Evolutionary conservation across 2,113 vertebrate genomes (phyloP).

Genomic region (Antennarius striatus): DNA sequence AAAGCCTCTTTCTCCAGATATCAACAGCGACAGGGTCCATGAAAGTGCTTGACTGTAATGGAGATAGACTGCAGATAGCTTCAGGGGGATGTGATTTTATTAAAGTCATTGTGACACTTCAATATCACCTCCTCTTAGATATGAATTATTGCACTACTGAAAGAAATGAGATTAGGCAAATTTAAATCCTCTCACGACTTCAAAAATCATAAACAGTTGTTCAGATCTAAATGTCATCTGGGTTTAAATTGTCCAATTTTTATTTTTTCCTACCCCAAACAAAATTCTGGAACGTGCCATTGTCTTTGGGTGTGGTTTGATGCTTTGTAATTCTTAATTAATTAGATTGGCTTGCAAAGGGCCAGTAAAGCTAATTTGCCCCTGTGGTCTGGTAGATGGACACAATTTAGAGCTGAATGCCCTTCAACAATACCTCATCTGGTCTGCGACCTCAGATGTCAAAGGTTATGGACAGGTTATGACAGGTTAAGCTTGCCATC

Average conservation of each 20-base stretch:
- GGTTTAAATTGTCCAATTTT: background rate
- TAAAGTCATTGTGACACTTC: constrained; percentile 72
- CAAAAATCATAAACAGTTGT: constrained; percentile 31
- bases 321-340: constrained; percentile 69
- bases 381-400: constrained; percentile 52
- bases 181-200: constrained; percentile 16
- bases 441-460: constrained; percentile 27
- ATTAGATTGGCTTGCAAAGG: constrained; percentile 43
- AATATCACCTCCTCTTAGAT: constrained; percentile 70
- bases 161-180: constrained; percentile 51
- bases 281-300: constrained; percentile 31
- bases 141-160: constrained; percentile 65
- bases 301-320: constrained; percentile 31
- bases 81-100: constrained; percentile 74
- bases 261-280: constrained; percentile 22
- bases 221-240: constrained; percentile 17
- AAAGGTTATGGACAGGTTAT: constrained; percentile 42
- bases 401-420: constrained; percentile 61
- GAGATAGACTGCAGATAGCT: constrained; percentile 78
- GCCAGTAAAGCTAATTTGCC: constrained; percentile 67
- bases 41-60: constrained; percentile 74
- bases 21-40: constrained; percentile 69
- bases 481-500: constrained; percentile 59
- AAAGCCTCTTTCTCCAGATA: constrained; percentile 68
- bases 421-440: constrained; percentile 49